Evolutionary conservation across 2,113 vertebrate genomes (phyloP).

Genomic region (Festucalex cinctus): DNA sequence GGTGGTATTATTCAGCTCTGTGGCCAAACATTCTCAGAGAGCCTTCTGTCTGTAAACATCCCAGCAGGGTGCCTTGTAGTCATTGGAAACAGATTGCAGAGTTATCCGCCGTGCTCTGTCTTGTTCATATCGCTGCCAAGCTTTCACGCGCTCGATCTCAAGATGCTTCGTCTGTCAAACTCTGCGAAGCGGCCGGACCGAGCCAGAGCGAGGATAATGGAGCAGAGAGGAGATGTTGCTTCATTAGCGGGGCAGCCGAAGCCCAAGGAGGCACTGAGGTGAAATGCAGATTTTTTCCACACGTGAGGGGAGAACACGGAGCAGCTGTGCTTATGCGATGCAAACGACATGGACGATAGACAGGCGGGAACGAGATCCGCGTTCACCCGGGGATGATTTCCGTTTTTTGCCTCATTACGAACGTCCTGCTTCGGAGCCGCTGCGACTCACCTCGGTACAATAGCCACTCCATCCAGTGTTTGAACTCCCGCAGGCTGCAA

Average conservation of each 20-base stretch:
- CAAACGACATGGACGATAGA: conserved; percentile 30
- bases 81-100: conserved; percentile 13
- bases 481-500: conserved; percentile 95
- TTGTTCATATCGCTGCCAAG: too few relatives aligned
- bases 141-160: conserved; percentile 17
- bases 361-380: conserved; percentile 26
- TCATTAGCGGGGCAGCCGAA: conserved; percentile 60
- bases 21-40: background rate
- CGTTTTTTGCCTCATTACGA: background rate
- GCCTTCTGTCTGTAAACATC: conserved; percentile 8
- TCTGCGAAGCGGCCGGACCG: conserved; percentile 3
- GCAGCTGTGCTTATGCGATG: conserved; percentile 54
- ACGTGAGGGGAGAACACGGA: conserved; percentile 47
- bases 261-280: conserved; percentile 52
- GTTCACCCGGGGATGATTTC: conserved; percentile 17
- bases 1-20: background rate
- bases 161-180: conserved; percentile 19
- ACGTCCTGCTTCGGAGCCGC: conserved; percentile 12
- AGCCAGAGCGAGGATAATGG: conserved; percentile 17
- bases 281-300: conserved; percentile 63
- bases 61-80: conserved; percentile 9
- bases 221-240: conserved; percentile 42
- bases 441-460: conserved; percentile 85
- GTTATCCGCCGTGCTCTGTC: too few relatives aligned
- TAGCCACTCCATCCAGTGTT: conserved; percentile 99